phyloP scores from a whole-genome alignment of 2,888 invertebrate species.

The Aspidiotus rigidus region DNA sequence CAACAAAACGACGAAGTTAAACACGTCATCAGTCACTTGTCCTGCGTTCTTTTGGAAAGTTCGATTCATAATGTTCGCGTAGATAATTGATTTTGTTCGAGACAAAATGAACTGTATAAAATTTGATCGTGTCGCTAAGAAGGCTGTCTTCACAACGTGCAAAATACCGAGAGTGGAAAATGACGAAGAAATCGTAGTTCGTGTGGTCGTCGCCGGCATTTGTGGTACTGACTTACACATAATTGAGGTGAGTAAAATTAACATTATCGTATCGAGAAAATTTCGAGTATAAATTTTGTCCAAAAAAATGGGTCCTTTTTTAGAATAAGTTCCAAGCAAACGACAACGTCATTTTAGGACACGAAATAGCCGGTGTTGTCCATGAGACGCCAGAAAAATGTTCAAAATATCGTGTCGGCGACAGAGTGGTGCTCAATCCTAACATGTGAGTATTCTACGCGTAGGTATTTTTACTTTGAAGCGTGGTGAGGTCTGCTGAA shows the following conservation, averaged over 20 bases:
- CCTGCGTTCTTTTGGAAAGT: no score
- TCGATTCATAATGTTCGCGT: no score
- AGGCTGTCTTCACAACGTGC: constrained; percentile 39
- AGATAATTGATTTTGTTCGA: no score
- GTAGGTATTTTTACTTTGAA: background rate
- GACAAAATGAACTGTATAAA: constrained; percentile 15
- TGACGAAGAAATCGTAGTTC: constrained; percentile 53
- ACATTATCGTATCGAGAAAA: no score
- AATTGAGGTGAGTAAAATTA: constrained; percentile 51
- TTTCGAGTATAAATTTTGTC: background rate
- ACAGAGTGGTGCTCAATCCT: constrained; percentile 25
- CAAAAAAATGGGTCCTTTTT: background rate
- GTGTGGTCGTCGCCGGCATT: constrained; percentile 58
- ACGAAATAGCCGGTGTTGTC: constrained; percentile 20
- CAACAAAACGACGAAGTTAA: no score
- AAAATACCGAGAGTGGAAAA: constrained; percentile 49
- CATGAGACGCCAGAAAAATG: background rate
- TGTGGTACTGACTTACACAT: constrained; percentile 68
- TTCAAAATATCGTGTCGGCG: constrained; percentile 1
- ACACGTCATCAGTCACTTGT: no score
- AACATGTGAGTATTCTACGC: constrained; percentile 19
- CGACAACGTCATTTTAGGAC: constrained; percentile 19
- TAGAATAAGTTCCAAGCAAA: constrained; percentile 16
- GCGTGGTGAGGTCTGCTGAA: no score
- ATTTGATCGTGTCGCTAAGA: constrained; percentile 5